Evolutionary conservation across 2,888 invertebrate genomes (phyloP).

Genomic region (Melinaea marsaeus): DNA sequence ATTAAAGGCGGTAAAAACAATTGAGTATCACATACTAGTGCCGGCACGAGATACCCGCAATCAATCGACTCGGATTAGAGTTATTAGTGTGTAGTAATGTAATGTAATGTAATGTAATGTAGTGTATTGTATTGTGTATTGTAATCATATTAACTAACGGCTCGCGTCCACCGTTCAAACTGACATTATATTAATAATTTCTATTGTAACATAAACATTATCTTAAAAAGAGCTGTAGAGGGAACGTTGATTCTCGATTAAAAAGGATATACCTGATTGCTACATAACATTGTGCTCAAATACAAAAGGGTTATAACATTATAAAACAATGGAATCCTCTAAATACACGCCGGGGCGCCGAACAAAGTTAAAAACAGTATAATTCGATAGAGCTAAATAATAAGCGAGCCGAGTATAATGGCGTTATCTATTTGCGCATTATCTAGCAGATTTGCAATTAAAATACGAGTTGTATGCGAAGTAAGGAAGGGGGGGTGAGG

Average conservation of each 20-base stretch:
- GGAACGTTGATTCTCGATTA: too few species aligned
- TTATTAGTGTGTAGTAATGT: background rate
- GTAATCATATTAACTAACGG: too few species aligned
- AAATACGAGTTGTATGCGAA: constrained; percentile 69
- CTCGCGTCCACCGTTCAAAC: background rate
- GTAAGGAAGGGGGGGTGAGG: constrained; percentile 44
- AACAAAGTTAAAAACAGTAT: constrained; percentile 21
- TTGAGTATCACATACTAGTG: too few species aligned
- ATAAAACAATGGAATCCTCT: background rate
- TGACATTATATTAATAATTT: background rate
- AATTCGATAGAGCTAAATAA: constrained; percentile 68
- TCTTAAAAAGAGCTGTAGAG: too few species aligned
- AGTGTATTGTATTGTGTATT: too few species aligned
- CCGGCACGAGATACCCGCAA: background rate
- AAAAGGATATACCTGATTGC: too few species aligned
- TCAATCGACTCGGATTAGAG: background rate
- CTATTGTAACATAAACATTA: too few species aligned
- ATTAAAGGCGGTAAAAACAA: too few species aligned
- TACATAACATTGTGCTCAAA: too few species aligned
- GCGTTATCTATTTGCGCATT: constrained; percentile 77
- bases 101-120: background rate
- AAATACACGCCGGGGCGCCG: constrained; percentile 9
- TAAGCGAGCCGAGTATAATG: constrained; percentile 72
- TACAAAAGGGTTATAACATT: background rate
- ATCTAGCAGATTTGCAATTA: constrained; percentile 78